Evolutionary conservation across 1,140 invertebrate species (phyloP), one percentile per base, ranked within the genome.

Genomic region (Penaeus vannamei): DNA sequence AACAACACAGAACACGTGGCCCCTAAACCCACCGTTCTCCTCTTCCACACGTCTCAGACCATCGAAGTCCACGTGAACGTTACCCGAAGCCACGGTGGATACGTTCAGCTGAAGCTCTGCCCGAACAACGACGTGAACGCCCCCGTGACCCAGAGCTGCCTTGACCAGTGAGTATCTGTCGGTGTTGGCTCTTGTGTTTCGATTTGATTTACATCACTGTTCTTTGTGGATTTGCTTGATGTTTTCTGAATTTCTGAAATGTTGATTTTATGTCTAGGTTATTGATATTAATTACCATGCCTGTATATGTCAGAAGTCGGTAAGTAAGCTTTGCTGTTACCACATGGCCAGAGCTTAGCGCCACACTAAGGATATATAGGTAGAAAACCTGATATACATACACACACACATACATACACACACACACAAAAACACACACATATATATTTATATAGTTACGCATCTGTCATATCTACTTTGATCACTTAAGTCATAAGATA

Each of bases 81-180:
- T 0, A 94, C 93, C 10, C 92, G 93, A 17, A 93, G 93, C 80
- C 93, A 94, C 84, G 91, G 91, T 62, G 93, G 94, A 0, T 92
- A 92, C 77, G 92, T 93, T 60, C 89, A 91, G 66, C 93, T 93
- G 86, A 91, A 92, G 29, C 66, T 93, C 7, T 93, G 93, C 89
- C 92, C 93, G 12, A 92, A 92, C 88, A 92, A 92, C 87, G 87
- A 93, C 84, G 22, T 69, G 26, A 60, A n/a, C 29, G 42, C 20
- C 3, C 89, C 90, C 32, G 84, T 90, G 32, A 42, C 79, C 7
- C 90, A 91, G 85, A 32, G 46, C 36, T 91, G 90, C 69, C 86
- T 91, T 59, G 90, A 91, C 77, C 20, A 72, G 89, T 90, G 60
- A 85, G 82, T 91, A 14, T 29, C 62, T 29, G 0, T 19, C 3